Conservation (phyloP, 2,113 vertebrate genomes). For the Microcebus lehilahytsara region DNA sequence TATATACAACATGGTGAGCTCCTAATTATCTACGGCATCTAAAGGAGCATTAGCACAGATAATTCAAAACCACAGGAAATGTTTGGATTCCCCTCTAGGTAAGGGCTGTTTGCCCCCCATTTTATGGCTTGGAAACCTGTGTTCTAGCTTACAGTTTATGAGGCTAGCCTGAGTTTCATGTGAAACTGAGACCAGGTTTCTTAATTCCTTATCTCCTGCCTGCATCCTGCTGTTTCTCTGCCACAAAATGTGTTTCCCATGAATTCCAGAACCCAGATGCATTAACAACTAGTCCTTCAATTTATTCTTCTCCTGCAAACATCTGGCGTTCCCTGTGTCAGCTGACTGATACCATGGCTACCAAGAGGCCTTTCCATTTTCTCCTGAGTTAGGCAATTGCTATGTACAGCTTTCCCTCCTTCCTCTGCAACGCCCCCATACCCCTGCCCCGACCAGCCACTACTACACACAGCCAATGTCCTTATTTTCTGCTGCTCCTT, state of each 20-base stretch:
- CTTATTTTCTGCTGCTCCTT: not conserved
- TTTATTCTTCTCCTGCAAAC: constrained; percentile 41
- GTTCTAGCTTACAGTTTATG: constrained; percentile 4
- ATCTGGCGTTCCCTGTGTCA: not conserved
- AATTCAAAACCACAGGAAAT: not conserved
- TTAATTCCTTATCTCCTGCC: constrained; percentile 20
- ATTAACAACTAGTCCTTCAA: not conserved
- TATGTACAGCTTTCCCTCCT: not conserved
- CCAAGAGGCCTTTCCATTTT: not conserved
- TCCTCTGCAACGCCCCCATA: not conserved
- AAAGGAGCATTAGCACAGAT: not conserved
- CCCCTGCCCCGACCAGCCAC: not conserved
- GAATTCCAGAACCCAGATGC: constrained; percentile 39
- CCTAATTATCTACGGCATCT: not conserved
- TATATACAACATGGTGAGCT: not conserved
- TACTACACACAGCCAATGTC: not conserved
- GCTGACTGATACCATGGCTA: not conserved
- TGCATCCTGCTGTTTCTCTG: constrained; percentile 23
- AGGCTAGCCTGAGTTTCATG: not conserved
- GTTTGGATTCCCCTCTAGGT: not conserved
- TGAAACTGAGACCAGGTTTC: not conserved
- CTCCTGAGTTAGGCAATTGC: not conserved
- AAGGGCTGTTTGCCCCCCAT: not conserved
- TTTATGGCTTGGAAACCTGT: not conserved
- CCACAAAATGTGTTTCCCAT: constrained; percentile 41